Evolutionary conservation across 1,140 invertebrate genomes (phyloP).

Genomic region (Drosophila grimshawi): DNA sequence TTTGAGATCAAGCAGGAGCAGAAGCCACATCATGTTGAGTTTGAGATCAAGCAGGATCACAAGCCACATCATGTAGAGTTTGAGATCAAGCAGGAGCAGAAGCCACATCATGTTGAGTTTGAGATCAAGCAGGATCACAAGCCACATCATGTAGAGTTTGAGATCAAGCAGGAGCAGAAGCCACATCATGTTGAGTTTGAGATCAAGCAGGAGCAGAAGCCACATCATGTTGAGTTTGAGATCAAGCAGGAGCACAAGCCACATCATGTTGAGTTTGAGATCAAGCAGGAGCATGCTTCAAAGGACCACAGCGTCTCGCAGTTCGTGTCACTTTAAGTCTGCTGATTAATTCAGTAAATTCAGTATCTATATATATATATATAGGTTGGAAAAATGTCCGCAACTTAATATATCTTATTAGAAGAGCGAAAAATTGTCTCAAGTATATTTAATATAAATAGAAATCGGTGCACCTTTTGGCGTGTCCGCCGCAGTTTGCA

Average conservation of each 20-base stretch:
- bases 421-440: constrained; percentile 35
- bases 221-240: constrained; percentile 22
- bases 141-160: constrained; percentile 21
- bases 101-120: constrained; percentile 14
- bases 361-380: too few relatives aligned
- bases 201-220: neutral
- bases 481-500: constrained; percentile 58
- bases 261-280: constrained; percentile 27
- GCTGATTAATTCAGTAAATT: neutral
- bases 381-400: too few relatives aligned
- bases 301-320: neutral
- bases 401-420: constrained; percentile 48
- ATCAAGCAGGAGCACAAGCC: constrained; percentile 15
- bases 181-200: neutral
- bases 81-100: neutral
- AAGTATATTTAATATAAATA: constrained; percentile 47
- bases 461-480: constrained; percentile 9
- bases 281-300: constrained; percentile 23
- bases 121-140: constrained; percentile 12
- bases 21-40: constrained; percentile 24
- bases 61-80: constrained; percentile 24
- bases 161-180: constrained; percentile 12
- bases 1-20: constrained; percentile 13
- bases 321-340: neutral
- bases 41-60: constrained; percentile 10